Base-by-base conservation (phyloP, 64 coral and sea anemone genomes). In the Astreopora myriophthalma region DNA sequence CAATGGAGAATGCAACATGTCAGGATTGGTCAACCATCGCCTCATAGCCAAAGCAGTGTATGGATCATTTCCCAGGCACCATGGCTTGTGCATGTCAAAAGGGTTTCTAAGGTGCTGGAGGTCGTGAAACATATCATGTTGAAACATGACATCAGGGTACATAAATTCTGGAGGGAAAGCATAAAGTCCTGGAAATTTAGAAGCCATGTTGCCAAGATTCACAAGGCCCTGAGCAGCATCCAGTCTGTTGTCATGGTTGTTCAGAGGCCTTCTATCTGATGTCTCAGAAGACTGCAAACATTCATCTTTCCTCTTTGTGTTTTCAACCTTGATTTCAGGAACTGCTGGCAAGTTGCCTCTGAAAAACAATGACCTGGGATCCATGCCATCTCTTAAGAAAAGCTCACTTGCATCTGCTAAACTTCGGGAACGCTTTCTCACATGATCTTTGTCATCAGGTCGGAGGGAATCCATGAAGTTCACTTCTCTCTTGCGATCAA, bases 81-180 rank as follows among this genome's bases (percentile, higher is more conserved):
- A 97, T 0, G 90, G 80, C 38, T 93, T 93, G 36, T 94, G 91
- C 10, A 94, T 76, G 61, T 97, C 95, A 76, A 94, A 97, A 6
- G 95, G 80, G 32, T 87, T 94, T 36, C 95, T 87, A 34, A 97
- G 85, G 34, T 89, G 92, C 34, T 88, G 83, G 29, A 90, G 73
- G 5, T 97, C 95, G 16, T 93, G 91, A 70, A 95, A 24, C 34
- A 79, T 89, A 67, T 95, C 93, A 0, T 83, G 88, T 60, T 82
- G 93, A 75, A 97, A 97, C 65, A 93, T 93, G 33, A 97, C 73
- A 80, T 97, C 95, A 7, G 95, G 95, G 69, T 94, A 97, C 91
- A 97, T 97, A 6, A 97, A 79, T n/a, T 97, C 95, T 20, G 95
- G 95, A 17, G 79, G 79, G 73, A 94, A 97, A 0, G 87, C 73